A percentile compares a stretch with the other conserved stretches of the same genome.
These are phyloP conservation scores for Chrysomallon squamiferum DNA, from an alignment of 1,140 invertebrate species.

Conservation along the genomic window DNA sequence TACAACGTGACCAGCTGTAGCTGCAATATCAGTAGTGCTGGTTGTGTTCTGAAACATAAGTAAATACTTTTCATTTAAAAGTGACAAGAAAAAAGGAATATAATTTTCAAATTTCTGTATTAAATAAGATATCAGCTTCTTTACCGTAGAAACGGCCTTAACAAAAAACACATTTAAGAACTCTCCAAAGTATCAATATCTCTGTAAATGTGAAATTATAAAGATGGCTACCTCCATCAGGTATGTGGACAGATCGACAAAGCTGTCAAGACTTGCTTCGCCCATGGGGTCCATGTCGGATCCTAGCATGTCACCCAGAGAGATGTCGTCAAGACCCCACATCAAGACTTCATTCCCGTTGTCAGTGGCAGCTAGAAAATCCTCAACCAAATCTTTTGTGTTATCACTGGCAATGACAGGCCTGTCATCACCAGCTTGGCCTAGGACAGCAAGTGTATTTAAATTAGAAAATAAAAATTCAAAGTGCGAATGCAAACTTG, in stretches of 20 bases:
- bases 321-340: slow-evolving; percentile 10
- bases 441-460: background rate
- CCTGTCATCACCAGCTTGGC: background rate
- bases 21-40: background rate
- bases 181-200: too few species aligned
- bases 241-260: slow-evolving; percentile 39
- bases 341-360: slow-evolving; percentile 1
- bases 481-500: background rate
- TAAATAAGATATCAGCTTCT: too few species aligned
- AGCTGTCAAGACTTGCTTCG: slow-evolving; percentile 40
- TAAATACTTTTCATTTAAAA: too few species aligned
- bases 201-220: too few species aligned
- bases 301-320: background rate
- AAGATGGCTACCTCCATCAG: slow-evolving; percentile 26
- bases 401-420: background rate
- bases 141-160: too few species aligned
- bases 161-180: too few species aligned
- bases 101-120: too few species aligned
- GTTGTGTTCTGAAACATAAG: too few species aligned
- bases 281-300: slow-evolving; percentile 21
- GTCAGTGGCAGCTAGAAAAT: background rate
- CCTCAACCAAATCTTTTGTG: background rate
- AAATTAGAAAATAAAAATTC: background rate
- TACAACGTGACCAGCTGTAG: background rate
- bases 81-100: too few species aligned